Base-by-base conservation (phyloP, 2,113 vertebrate genomes). In the Phalacrocorax carbo region DNA sequence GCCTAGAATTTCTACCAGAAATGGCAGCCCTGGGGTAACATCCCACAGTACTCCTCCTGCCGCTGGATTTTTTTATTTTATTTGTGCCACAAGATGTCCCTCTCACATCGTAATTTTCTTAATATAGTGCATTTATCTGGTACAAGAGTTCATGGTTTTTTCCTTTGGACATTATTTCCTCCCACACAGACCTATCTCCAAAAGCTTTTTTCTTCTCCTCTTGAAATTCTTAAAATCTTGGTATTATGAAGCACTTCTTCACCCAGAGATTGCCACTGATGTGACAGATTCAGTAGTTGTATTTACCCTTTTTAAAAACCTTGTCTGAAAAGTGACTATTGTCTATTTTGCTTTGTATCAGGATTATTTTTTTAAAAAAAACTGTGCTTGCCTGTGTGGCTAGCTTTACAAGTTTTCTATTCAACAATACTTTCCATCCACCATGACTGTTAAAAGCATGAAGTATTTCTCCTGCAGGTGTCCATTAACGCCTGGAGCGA, bases 61-160 rank as follows among this genome's bases (percentile, higher is more conserved):
- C 83, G 80, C 58, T 4, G n/a, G 62, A 46, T n/a, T 30, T 54
- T 20, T 20, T 38, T 73, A 49, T 60, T 36, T 25, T 14, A 69
- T 85, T 73, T 93, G 60, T 90, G 85, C 94, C 94, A 94, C 91
- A 79, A 96, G 87, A 96, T 86, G 87, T 88, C 95, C 96, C 94
- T 94, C 91, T 95, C 86, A 80, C 0, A 3, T 93, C 7, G 23
- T 82, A 44, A 84, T 68, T 91, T 82, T 85, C 96, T 88, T 94
- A 88, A 83, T 92, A 90, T 61, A 93, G 77, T 9, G 17, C 54
- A 93, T 91, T 94, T 95, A 82, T 94, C 81, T 82, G 78, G 70
- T 82, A 70, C 73, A 95, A 80, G 58, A 92, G 79, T 76, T 88
- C 78, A 69, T 42, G 14, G 1, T 69, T 87, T 70, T 76, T 90